These are phyloP conservation scores for Byasa hedistus DNA, from an alignment of 2,888 invertebrate species.

Conservation along the genomic window DNA sequence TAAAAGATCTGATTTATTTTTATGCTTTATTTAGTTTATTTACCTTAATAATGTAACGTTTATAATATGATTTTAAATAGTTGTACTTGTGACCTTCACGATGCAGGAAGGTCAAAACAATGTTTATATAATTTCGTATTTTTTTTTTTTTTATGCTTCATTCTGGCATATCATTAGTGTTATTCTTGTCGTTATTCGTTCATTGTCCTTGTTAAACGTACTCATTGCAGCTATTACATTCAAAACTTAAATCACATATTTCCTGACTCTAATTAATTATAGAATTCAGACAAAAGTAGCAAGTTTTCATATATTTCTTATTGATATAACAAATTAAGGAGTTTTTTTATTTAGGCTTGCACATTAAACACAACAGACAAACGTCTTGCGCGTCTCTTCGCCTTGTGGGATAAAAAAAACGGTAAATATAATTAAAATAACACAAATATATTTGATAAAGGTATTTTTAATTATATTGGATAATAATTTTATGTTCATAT, in stretches of 20 bases:
- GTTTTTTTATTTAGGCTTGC: background rate
- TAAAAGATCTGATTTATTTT: background rate
- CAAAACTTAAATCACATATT: slow-evolving; percentile 47
- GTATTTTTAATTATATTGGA: too few species aligned
- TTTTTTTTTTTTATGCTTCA: slow-evolving; percentile 44
- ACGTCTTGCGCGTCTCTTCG: too few species aligned
- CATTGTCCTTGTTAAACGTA: slow-evolving; percentile 50
- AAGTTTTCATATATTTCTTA: background rate
- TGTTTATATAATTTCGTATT: slow-evolving; percentile 62
- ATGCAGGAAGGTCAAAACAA: slow-evolving; percentile 61
- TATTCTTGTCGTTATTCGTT: slow-evolving; percentile 34
- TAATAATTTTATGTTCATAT: too few species aligned
- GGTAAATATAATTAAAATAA: too few species aligned
- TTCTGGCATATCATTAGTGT: slow-evolving; percentile 42
- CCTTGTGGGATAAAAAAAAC: too few species aligned
- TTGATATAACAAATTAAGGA: background rate
- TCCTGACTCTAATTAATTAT: slow-evolving; percentile 51
- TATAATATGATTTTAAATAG: slow-evolving; percentile 27
- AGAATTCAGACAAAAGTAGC: slow-evolving; percentile 35
- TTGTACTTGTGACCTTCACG: slow-evolving; percentile 57
- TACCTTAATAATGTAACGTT: slow-evolving; percentile 12
- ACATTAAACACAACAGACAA: too few species aligned
- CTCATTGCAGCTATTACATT: slow-evolving; percentile 36
- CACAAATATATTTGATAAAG: too few species aligned
- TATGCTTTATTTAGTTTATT: slow-evolving; percentile 36